Conservation (phyloP, 2,888 invertebrate genomes). For the Lepas anatifera region DNA sequence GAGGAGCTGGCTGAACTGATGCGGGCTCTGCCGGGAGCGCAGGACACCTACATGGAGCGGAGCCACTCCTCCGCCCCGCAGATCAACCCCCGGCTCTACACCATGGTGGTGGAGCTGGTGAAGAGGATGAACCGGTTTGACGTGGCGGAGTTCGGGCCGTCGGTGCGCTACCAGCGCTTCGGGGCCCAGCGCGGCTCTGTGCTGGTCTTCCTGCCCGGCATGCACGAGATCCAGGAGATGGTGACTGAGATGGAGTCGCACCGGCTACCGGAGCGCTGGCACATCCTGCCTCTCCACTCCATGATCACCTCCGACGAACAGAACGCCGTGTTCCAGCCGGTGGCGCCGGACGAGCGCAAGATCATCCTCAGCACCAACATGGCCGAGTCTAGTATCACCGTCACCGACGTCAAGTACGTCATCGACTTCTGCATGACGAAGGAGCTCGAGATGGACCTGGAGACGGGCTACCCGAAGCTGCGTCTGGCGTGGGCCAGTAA, state of each 20-base stretch:
- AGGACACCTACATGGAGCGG: neutral
- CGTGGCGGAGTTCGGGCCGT: constrained; percentile 28
- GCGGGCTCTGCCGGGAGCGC: neutral
- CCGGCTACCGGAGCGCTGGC: constrained; percentile 24
- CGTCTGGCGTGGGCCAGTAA: constrained; percentile 78
- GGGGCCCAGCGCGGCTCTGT: constrained; percentile 46
- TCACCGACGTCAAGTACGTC: constrained; percentile 77
- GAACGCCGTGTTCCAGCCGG: constrained; percentile 44
- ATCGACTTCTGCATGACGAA: constrained; percentile 92
- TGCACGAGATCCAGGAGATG: constrained; percentile 52
- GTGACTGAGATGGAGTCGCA: neutral
- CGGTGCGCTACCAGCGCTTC: constrained; percentile 19
- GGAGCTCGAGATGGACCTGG: constrained; percentile 56
- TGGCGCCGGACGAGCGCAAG: constrained; percentile 56
- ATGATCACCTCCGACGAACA: constrained; percentile 68
- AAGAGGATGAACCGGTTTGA: neutral
- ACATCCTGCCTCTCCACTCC: constrained; percentile 42
- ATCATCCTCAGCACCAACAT: constrained; percentile 82
- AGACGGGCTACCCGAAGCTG: constrained; percentile 64
- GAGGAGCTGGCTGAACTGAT: constrained; percentile 20
- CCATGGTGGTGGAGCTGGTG: constrained; percentile 21
- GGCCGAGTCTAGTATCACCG: constrained; percentile 84
- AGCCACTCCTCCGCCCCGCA: neutral
- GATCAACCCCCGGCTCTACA: neutral
- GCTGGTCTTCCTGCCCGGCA: constrained; percentile 78